These are phyloP conservation scores for Sinocyclocheilus anshuiensis DNA, from an alignment of 2,113 vertebrate species.

Conservation along the genomic window DNA sequence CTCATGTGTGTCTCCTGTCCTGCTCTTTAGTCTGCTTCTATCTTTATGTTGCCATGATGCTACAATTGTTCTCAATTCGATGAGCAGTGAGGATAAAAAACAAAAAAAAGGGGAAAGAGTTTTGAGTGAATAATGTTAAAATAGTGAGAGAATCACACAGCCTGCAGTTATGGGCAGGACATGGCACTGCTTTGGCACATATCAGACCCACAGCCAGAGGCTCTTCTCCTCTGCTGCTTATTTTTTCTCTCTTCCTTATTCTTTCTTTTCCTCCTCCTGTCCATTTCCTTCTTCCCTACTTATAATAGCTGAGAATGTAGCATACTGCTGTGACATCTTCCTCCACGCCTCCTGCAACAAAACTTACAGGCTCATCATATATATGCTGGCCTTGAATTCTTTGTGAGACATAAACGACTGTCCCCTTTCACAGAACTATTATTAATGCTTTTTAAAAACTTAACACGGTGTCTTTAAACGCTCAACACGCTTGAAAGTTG, in stretches of 20 bases:
- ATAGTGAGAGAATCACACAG: conserved; percentile 27
- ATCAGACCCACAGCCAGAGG: conserved; percentile 1
- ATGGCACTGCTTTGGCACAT: conserved; percentile 32
- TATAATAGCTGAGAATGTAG: background rate
- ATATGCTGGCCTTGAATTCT: background rate
- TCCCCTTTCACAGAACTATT: background rate
- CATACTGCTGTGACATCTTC: background rate
- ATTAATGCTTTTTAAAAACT: background rate
- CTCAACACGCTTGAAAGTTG: background rate
- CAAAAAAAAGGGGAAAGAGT: background rate
- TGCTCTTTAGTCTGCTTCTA: background rate
- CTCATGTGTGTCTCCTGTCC: background rate
- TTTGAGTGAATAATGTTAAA: conserved; percentile 12
- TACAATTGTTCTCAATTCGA: background rate
- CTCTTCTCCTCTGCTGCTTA: background rate
- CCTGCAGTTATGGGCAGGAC: conserved; percentile 33
- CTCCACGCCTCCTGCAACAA: conserved; percentile 9
- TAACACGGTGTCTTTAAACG: background rate
- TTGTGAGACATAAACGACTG: background rate
- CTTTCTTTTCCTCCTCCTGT: background rate
- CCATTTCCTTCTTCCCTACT: background rate
- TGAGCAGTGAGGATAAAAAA: background rate
- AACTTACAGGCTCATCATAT: background rate
- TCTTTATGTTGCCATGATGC: conserved; percentile 9
- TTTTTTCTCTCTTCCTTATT: background rate